phyloP scores from a whole-genome alignment of 2,113 vertebrate species.

The Nicator chloris region DNA sequence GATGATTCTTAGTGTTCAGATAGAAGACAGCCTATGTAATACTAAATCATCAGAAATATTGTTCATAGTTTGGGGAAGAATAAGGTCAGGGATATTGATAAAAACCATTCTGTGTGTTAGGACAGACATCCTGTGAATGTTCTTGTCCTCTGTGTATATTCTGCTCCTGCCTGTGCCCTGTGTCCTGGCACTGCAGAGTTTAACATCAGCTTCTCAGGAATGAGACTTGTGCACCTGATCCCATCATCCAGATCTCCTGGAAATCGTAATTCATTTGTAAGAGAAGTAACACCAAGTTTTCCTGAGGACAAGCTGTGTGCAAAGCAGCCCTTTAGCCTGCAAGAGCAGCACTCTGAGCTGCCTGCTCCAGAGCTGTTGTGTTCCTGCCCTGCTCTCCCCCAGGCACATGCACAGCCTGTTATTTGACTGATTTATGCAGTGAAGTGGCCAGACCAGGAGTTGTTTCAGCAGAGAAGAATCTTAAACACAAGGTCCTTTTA shows the following conservation, averaged over 20 bases:
- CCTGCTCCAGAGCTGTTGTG: no score
- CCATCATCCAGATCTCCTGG: background rate
- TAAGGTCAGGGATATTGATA: background rate
- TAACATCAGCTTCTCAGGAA: background rate
- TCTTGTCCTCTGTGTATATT: background rate
- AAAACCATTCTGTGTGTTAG: background rate
- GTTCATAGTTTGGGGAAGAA: background rate
- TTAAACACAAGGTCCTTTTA: constrained; percentile 27
- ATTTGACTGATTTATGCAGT: constrained; percentile 14
- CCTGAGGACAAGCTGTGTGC: background rate
- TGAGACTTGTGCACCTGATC: background rate
- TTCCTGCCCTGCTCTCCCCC: background rate
- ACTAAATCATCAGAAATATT: background rate
- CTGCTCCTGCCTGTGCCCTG: background rate
- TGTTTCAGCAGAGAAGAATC: constrained; percentile 27
- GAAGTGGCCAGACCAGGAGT: background rate
- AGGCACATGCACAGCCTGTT: background rate
- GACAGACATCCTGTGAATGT: background rate
- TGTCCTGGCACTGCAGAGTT: background rate
- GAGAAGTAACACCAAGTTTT: background rate
- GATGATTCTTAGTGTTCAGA: background rate
- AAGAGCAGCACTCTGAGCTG: background rate
- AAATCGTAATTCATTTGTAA: background rate
- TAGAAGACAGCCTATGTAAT: background rate
- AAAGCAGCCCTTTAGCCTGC: background rate